Percentiles rank a stretch among this genome's conserved stretches.
Evolutionary conservation across 2,888 invertebrate species (phyloP).

Genomic region (Lasioglossum vierecki): DNA sequence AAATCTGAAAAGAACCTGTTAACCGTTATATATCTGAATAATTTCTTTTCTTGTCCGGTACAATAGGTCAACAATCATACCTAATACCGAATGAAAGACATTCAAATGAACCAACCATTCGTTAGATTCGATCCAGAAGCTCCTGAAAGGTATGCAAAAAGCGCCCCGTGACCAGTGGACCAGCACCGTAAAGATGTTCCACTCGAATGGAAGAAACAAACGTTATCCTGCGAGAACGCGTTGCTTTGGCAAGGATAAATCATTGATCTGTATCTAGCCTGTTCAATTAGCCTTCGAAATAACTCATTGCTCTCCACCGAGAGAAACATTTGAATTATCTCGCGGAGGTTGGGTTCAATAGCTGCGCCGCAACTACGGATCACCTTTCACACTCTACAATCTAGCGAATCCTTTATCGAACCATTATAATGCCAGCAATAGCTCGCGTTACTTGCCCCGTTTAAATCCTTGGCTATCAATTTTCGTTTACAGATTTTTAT

Average conservation of each 20-base stretch:
- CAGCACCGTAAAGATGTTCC: slow-evolving; percentile 8
- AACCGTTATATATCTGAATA: neutral
- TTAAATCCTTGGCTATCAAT: neutral
- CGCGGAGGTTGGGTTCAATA: slow-evolving; percentile 7
- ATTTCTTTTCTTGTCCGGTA: neutral
- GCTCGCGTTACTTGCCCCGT: neutral
- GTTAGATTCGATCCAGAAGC: neutral
- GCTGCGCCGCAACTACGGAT: slow-evolving; percentile 1
- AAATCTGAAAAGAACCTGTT: neutral
- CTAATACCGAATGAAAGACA: neutral
- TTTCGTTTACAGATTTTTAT: neutral
- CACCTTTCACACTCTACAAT: slow-evolving; percentile 6
- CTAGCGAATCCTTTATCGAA: neutral
- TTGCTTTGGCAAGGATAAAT: slow-evolving; percentile 12
- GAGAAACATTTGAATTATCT: slow-evolving; percentile 11
- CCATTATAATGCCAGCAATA: neutral
- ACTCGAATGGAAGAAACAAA: slow-evolving; percentile 10
- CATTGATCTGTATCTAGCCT: slow-evolving; percentile 10
- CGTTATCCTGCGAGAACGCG: neutral
- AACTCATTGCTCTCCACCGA: slow-evolving; percentile 6
- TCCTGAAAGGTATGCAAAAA: slow-evolving; percentile 7
- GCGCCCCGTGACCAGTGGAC: neutral
- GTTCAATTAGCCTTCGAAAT: slow-evolving; percentile 13
- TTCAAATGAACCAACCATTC: neutral
- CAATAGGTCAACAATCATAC: neutral